Evolutionary conservation across 2,797 vertebrate genomes (phyloP), one percentile per base, ranked within the genome.

Genomic region (Pseudopleuronectes americanus): DNA sequence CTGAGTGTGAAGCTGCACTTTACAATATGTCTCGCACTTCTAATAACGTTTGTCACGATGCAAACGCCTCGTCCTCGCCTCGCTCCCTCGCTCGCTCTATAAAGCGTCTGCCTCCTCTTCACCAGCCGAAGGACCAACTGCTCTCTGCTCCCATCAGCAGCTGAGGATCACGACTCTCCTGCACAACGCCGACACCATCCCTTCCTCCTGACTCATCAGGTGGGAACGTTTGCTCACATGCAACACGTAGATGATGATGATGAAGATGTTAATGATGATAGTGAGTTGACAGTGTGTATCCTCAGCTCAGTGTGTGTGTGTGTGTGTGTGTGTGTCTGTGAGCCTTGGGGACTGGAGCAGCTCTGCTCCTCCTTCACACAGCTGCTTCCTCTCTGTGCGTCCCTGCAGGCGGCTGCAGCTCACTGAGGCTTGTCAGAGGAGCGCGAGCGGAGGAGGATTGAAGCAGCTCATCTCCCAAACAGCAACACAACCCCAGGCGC

Each of bases 21-120:
- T 60, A 56, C 69, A 69, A 72, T 63, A 57, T 57, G 81, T 80
- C 87, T 81, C 68, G 43, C 23, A 24, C 61, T 65, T 76, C 71
- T 80, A 84, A 88, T 85, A 83, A 87, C 64, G 64, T 55, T 54
- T 66, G 67, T 84, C 81, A 79, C 36, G 52, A 77, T 58, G 74
- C 59, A 62, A 83, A 69, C 77, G 41, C 55, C 67, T 79, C 63
- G 23, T 66, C 24, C 43, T 28, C 83, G 45, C 57, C 53, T 69
- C 36, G 1, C 64, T 74, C 51, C 66, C 43, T 38, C 62, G 23
- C 45, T 28, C 43, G 22, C 75, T 56, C 38, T 76, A 72, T 80
- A 77, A 79, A 85, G 65, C 38, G 7, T 70, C 61, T 48, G 45
- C 47, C 55, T 72, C 56, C 17, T 66, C 64, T 9, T 53, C 57